Evolutionary conservation across 2,113 vertebrate species (phyloP).

Genomic region (Neogobius melanostomus): DNA sequence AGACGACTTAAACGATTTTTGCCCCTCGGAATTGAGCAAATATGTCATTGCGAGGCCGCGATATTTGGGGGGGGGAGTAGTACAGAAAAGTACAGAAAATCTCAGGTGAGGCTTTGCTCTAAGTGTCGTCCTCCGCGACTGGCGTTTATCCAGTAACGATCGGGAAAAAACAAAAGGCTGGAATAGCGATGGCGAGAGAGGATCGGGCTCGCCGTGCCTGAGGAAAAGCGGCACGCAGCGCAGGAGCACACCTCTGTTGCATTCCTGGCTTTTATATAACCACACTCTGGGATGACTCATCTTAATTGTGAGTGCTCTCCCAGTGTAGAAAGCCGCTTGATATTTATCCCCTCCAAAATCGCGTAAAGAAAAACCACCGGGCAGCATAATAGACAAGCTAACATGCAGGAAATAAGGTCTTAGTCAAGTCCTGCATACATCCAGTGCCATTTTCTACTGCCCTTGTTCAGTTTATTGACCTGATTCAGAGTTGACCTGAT

Average conservation of each 20-base stretch:
- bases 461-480: too few species aligned
- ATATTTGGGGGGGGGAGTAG: slow-evolving; percentile 11
- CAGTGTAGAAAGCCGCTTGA: background rate
- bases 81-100: slow-evolving; percentile 26
- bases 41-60: slow-evolving; percentile 29
- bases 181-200: slow-evolving; percentile 32
- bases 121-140: slow-evolving; percentile 33
- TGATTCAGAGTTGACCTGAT: too few species aligned
- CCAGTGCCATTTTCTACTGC: too few species aligned
- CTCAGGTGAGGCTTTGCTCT: slow-evolving; percentile 56
- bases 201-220: slow-evolving; percentile 31
- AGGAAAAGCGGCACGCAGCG: slow-evolving; percentile 23
- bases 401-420: too few species aligned
- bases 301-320: background rate
- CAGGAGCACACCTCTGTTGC: slow-evolving; percentile 38
- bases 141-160: slow-evolving; percentile 56
- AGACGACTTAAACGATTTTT: slow-evolving; percentile 24
- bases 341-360: slow-evolving; percentile 4
- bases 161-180: slow-evolving; percentile 42
- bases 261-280: slow-evolving; percentile 4
- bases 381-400: too few species aligned
- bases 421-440: too few species aligned
- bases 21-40: slow-evolving; percentile 21
- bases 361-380: background rate
- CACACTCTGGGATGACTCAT: slow-evolving; percentile 13